These are phyloP conservation scores for Rhingia rostrata DNA, from an alignment of 2,888 invertebrate genomes.

Conservation along the genomic window DNA sequence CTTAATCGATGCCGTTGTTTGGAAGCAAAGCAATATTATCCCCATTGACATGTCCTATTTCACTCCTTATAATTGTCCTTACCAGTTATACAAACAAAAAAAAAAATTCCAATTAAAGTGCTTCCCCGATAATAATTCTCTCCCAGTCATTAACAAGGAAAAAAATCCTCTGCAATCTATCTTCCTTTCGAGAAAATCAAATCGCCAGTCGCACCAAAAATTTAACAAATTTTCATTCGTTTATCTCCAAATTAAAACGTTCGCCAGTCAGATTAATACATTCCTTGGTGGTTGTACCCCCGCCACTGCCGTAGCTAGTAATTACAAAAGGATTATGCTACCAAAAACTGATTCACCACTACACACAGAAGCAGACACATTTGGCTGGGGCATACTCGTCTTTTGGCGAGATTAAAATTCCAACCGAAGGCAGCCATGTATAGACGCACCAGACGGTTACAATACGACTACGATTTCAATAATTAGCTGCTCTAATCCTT, in stretches of 20 bases:
- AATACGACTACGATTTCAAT: constrained; percentile 61
- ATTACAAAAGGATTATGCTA: constrained; percentile 70
- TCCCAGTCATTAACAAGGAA: constrained; percentile 29
- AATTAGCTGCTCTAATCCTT: constrained; percentile 70
- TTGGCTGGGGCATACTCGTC: constrained; percentile 30
- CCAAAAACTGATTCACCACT: constrained; percentile 36
- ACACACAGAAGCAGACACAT: constrained; percentile 32
- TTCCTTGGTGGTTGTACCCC: constrained; percentile 21
- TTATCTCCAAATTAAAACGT: constrained; percentile 64
- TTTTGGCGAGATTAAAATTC: constrained; percentile 64
- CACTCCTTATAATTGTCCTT: too few species aligned
- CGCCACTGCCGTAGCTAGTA: constrained; percentile 25
- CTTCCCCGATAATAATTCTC: background rate
- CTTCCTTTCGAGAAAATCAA: constrained; percentile 49
- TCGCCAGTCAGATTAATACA: constrained; percentile 41
- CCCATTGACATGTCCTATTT: too few species aligned
- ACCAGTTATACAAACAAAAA: too few species aligned
- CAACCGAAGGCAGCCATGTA: constrained; percentile 58
- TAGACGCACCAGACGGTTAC: constrained; percentile 62
- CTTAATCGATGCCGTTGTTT: too few species aligned
- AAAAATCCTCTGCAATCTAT: constrained; percentile 47
- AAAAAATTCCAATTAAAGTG: too few species aligned
- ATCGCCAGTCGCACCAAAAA: constrained; percentile 33
- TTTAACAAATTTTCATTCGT: constrained; percentile 64
- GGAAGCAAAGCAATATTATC: too few species aligned